Evolutionary conservation across 2,888 invertebrate species (phyloP), one percentile per base, ranked within the genome.

Genomic region (Polyommatus iphigenia): DNA sequence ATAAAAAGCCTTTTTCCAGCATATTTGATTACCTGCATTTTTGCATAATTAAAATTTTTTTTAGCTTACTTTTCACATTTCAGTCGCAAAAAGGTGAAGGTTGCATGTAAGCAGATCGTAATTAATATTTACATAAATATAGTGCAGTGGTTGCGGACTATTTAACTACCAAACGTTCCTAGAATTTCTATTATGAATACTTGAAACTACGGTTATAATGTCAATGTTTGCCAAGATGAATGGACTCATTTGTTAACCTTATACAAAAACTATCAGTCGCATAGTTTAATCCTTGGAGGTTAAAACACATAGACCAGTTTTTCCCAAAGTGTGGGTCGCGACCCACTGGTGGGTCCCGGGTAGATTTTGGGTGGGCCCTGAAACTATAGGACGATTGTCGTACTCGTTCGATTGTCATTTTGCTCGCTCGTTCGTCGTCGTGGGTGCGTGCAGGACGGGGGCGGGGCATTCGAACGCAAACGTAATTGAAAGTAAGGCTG

Each of bases 71-170:
- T 75, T 75, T 73, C 73, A 75, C 50, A 54, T 54, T 75, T 46
- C 29, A 50, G 20, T 24, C 75, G 32, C 29, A 46, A 54, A 75
- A 54, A 75, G 75, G 50, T 75, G 46, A 75, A 75, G 75, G 75
- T 75, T 75, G 75, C 54, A 46, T 75, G 50, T 75, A 75, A 75
- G 29, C 29, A 29, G 54, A 54, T 75, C 50, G 46, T 54, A 75
- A 75, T 72, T 72, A 24, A 75, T 29, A 73, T 73, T 73, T 73
- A 46, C 72, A 73, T 73, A 73, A 73, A 73, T 73, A 46, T 13
- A 46, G 50, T 46, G 41, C 50, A 73, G 20, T 32, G 50, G 10
- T 32, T 67, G 67, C 67, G 29, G 67, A 67, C 29, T 50, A 2
- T 73, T 46, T 41, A 72, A 67, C 13, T 67, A 62, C 24, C 24